Evolutionary conservation across 2,797 vertebrate species (phyloP), one percentile per base, ranked within the genome.

Genomic region (Trichosurus vulpecula): DNA sequence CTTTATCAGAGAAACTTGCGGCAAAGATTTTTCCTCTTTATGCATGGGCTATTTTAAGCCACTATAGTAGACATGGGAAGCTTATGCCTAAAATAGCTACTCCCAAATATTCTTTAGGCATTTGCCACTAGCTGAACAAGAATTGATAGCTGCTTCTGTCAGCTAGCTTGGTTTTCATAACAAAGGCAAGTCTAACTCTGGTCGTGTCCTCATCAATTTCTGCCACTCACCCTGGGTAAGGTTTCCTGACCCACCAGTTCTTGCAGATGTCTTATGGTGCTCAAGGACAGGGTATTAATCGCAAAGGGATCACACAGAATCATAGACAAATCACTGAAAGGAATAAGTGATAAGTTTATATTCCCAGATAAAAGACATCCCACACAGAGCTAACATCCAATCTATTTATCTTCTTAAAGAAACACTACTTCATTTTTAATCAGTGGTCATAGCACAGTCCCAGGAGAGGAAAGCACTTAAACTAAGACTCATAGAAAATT

Each of bases 301-400:
- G 99, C 99, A 92, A 99, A 99, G 0, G 99, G 99, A 98, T 99
- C 99, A 74, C 99, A 99, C 93, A 99, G 98, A 98, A 99, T 99
- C 99, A 99, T 99, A 3, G 99, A 99, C 66, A 99, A 98, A 96
- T 99, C 99, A 97, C 99, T 99, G 98, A 8, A 92, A 95, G 41
- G 89, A 90, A 66, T 9, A 0, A 6, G 0, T 54, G 90, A 31
- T 54, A 90, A 54, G 3, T 90, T 54, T 54, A 90, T 54, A 90
- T 90, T 90, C 31, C 52, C 27, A 90, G 52, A 52, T 90, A 90
- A 53, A 87, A n/a, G n/a, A 47, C 66, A 81, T 41, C n/a, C 74
- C 74, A 94, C 31, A 47, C 27, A 61, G 14, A 92, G 8, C 54
- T 92, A 47, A 56, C 9, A 87, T 27, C 13, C 5, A 29, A 27